Percentiles rank a stretch among this genome's conserved stretches.
Evolutionary conservation across 2,888 invertebrate species (phyloP).

Genomic region (Spialia ferax): DNA sequence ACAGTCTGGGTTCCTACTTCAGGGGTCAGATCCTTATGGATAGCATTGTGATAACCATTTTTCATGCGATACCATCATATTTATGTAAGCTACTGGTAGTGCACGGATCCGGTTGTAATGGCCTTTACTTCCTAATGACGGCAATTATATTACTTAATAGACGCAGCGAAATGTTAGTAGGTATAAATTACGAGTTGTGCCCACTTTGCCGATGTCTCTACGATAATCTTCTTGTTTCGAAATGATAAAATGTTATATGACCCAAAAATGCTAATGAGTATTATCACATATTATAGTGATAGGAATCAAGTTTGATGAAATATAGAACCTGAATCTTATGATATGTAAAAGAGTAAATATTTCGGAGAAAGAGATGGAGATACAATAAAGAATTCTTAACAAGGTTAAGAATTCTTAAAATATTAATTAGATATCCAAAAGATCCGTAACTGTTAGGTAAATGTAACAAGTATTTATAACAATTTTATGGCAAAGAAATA

Average conservation of each 20-base stretch:
- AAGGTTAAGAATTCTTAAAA: too few relatives aligned
- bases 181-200: conserved; percentile 44
- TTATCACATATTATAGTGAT: not conserved
- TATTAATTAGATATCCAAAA: too few relatives aligned
- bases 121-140: conserved; percentile 65
- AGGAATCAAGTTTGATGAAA: too few relatives aligned
- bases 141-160: conserved; percentile 69
- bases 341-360: too few relatives aligned
- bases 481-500: too few relatives aligned
- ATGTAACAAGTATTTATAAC: too few relatives aligned
- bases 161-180: conserved; percentile 60
- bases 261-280: not conserved
- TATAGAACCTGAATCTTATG: too few relatives aligned
- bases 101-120: conserved; percentile 58
- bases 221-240: not conserved
- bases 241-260: not conserved
- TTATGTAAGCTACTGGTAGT: conserved; percentile 56
- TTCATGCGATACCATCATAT: conserved; percentile 38
- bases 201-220: conserved; percentile 20
- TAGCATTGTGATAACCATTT: conserved; percentile 32
- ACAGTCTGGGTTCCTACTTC: conserved; percentile 14
- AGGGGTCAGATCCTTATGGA: conserved; percentile 29
- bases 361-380: too few relatives aligned
- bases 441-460: too few relatives aligned
- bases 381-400: too few relatives aligned